Conservation (phyloP, 2,888 invertebrate genomes). For the Hirtodrosophila confusa region DNA sequence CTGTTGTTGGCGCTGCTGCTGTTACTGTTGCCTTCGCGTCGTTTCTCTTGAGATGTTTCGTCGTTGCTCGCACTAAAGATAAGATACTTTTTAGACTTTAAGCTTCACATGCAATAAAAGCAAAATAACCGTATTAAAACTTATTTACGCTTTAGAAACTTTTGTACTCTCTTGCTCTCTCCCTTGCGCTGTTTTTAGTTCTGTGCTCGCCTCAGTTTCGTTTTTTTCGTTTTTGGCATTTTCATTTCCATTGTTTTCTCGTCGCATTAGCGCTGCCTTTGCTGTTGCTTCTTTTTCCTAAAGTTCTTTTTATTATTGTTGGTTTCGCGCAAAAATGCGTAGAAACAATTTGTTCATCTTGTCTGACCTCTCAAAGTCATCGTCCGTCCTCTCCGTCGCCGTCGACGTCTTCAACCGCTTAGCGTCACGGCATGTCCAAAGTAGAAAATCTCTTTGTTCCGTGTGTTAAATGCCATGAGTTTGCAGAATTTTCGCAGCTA, state of each 20-base stretch:
- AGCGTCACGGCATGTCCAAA: conserved; percentile 43
- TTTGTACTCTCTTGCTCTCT: conserved; percentile 21
- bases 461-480: conserved; percentile 69
- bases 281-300: conserved; percentile 18
- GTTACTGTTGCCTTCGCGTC: conserved; percentile 9
- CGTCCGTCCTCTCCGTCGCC: conserved; percentile 1
- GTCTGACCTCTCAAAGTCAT: conserved; percentile 38
- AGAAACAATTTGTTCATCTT: conserved; percentile 55
- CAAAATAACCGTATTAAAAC: conserved; percentile 54
- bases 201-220: conserved; percentile 41
- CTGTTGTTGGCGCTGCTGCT: conserved; percentile 1
- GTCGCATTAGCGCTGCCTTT: conserved; percentile 52
- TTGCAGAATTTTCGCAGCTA: conserved; percentile 60
- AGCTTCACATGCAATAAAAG: conserved; percentile 67
- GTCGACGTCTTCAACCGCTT: conserved; percentile 13
- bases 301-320: conserved; percentile 17
- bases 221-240: conserved; percentile 55
- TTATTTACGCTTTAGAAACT: conserved; percentile 58
- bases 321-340: conserved; percentile 54
- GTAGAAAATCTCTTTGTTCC: conserved; percentile 69
- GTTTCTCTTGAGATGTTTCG: conserved; percentile 50
- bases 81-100: conserved; percentile 68
- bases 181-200: conserved; percentile 22
- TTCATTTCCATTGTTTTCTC: conserved; percentile 65
- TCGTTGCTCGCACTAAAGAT: conserved; percentile 41